Base-by-base conservation (phyloP, 2,113 vertebrate species). In the Passerina amoena region DNA sequence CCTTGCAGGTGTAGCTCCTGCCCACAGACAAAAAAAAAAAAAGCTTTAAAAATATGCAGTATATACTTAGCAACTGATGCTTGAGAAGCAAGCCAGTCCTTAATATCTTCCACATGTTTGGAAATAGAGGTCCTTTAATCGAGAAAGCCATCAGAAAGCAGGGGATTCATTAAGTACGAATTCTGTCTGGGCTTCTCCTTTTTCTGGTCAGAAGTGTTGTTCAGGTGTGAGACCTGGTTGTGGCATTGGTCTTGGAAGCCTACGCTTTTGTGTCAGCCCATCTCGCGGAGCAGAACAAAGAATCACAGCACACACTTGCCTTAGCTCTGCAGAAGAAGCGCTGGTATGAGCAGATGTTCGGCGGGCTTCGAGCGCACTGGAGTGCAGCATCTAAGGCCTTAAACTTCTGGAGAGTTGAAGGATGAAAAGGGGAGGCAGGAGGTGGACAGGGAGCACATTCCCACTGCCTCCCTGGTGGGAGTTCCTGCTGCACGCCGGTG, bases 271-370 rank as follows among this genome's bases (percentile, higher is more conserved):
- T 38, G 35, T 51, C 50, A 70, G 54, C 31, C 19, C 47, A 5
- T 9, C 19, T 17, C 6, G 37, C 59, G 44, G 6, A 71, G 35
- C 61, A 75, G 72, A 44, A 68, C n/a, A 33, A 56, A 61, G 9
- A 88, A 33, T 16, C 44, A 22, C 3, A 1, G 59, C 48, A 42
- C 8, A 12, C 42, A 12, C 0, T 0, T 35, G 38, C 1, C 0
- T 48, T 38, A 45, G 38, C 51, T 69, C 60, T 59, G 27, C 5
- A 54, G 57, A 54, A 68, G 38, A 69, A n/a, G 9, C 1, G 12
- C 6, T n/a, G 12, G 31, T 31, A n/a, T 0, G 0, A 91, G 72
- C 50, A 92, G 68, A 24, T 7, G 19, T 28, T 63, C 0, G 0
- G 15, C 21, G 82, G 30, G 28, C 18, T 45, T 83, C 17, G 44